Conservation (phyloP, 2,797 vertebrate species). For the Borostomias antarcticus region DNA sequence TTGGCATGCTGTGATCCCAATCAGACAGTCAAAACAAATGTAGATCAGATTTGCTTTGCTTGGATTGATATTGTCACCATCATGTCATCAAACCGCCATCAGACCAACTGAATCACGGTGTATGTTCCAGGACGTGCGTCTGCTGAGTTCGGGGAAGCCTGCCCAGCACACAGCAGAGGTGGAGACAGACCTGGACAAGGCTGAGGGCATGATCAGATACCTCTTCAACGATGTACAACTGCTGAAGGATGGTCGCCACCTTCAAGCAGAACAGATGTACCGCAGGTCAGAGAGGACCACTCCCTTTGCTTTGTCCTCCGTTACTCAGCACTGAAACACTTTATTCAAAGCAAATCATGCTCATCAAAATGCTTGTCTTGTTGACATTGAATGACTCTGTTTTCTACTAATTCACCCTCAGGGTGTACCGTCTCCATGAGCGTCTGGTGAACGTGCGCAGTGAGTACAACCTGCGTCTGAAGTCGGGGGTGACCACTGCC, state of each 20-base stretch:
- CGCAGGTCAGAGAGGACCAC: constrained; percentile 73
- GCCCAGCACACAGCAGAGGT: constrained; percentile 79
- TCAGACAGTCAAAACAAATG: too few species aligned
- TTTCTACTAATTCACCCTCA: constrained; percentile 32
- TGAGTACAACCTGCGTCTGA: constrained; percentile 91
- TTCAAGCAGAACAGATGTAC: constrained; percentile 94
- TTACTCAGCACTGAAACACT: neutral
- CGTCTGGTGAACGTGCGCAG: constrained; percentile 92
- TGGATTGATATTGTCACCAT: too few species aligned
- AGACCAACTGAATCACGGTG: too few species aligned
- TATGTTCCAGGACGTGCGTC: constrained; percentile 86
- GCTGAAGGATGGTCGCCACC: constrained; percentile 91
- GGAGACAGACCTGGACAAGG: constrained; percentile 87
- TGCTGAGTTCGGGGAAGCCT: constrained; percentile 78
- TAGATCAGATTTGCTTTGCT: too few species aligned
- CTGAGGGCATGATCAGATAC: constrained; percentile 85
- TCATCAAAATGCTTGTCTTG: too few species aligned
- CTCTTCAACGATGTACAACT: constrained; percentile 91
- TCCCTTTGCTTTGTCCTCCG: neutral
- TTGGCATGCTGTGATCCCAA: too few species aligned
- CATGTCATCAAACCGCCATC: too few species aligned
- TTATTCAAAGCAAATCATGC: neutral
- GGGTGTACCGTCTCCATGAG: constrained; percentile 93
- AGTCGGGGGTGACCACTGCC: constrained; percentile 74
- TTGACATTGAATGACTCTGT: neutral